Evolutionary conservation across 2,113 vertebrate species (phyloP).

Genomic region (Gyps fulvus): DNA sequence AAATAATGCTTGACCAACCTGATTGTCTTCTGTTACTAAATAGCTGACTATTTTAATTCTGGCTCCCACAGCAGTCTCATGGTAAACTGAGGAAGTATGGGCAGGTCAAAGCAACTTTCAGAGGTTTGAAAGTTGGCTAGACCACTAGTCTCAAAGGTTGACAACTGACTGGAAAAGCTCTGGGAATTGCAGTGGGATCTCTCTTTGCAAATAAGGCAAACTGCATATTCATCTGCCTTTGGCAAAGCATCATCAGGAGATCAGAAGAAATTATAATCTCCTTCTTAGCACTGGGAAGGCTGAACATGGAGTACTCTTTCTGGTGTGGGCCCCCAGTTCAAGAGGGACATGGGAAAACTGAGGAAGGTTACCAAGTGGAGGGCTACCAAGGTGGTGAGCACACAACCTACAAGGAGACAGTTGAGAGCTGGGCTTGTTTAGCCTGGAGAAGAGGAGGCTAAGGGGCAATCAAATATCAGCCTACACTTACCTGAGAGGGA

Average conservation of each 20-base stretch:
- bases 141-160: neutral
- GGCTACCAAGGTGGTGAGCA: neutral
- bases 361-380: neutral
- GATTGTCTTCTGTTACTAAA: neutral
- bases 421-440: neutral
- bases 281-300: neutral
- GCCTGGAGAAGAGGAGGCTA: neutral
- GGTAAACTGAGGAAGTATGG: neutral
- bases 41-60: neutral
- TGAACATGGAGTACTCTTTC: neutral
- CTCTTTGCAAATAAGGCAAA: neutral
- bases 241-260: neutral
- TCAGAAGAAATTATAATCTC: neutral
- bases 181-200: neutral
- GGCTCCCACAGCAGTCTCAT: neutral
- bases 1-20: neutral
- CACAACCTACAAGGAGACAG: neutral
- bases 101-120: neutral
- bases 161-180: neutral
- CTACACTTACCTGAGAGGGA: neutral
- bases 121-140: neutral
- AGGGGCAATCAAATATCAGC: neutral
- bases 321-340: neutral
- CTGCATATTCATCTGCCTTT: neutral
- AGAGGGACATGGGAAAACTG: neutral